Evolutionary conservation across 2,888 invertebrate species (phyloP).

Genomic region (Pseudococcus viburni): DNA sequence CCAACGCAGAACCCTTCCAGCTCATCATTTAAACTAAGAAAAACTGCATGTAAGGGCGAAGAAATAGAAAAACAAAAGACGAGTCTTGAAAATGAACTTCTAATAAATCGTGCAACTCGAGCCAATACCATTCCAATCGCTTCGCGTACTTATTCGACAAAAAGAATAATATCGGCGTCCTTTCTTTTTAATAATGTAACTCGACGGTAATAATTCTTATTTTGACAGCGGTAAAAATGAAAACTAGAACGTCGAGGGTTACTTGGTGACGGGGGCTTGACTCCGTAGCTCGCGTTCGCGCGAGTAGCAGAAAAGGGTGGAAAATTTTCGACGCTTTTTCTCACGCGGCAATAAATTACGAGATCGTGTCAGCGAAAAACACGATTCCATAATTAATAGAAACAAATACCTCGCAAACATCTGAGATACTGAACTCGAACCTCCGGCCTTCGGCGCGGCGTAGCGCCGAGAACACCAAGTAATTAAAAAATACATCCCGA

Average conservation of each 20-base stretch:
- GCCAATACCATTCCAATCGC: conserved; percentile 10
- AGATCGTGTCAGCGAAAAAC: conserved; percentile 54
- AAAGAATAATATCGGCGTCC: conserved; percentile 42
- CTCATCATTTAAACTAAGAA: neutral
- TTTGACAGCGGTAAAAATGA: conserved; percentile 55
- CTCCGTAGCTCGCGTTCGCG: neutral
- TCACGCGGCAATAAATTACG: conserved; percentile 52
- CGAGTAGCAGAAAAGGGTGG: conserved; percentile 15
- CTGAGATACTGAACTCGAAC: conserved; percentile 3
- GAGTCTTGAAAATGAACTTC: neutral
- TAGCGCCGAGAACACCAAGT: neutral
- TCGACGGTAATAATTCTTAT: conserved; percentile 51
- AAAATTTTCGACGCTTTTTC: conserved; percentile 44
- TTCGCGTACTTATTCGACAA: conserved; percentile 17
- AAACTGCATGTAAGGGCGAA: neutral
- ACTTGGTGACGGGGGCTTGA: conserved; percentile 24
- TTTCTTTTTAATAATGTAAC: conserved; percentile 57
- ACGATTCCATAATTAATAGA: conserved; percentile 57
- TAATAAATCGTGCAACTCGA: conserved; percentile 30
- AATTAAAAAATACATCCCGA: conserved; percentile 45
- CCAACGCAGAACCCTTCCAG: no score
- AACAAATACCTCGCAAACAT: conserved; percentile 36
- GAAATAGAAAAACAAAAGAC: neutral
- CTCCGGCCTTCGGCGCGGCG: neutral
- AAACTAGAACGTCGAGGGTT: conserved; percentile 50